phyloP scores from a whole-genome alignment of 1,140 invertebrate species.

The Tribolium castaneum region DNA sequence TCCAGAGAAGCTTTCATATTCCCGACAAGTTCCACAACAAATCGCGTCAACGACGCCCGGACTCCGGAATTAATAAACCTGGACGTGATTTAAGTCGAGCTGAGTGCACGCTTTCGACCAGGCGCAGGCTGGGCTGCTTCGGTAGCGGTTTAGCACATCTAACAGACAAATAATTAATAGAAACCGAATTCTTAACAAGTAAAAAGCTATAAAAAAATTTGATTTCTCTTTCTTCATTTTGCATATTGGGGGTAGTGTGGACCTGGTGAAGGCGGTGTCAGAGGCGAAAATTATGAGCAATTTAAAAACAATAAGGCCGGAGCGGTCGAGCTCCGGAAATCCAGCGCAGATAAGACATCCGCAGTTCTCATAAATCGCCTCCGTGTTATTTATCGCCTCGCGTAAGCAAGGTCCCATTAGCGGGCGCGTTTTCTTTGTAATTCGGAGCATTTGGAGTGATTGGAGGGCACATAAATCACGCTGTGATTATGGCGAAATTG shows the following conservation, averaged over 20 bases:
- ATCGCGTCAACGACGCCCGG: neutral
- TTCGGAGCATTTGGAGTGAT: neutral
- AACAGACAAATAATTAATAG: neutral
- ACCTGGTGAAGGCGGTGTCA: neutral
- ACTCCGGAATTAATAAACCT: neutral
- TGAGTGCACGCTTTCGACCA: neutral
- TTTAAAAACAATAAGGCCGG: conserved; percentile 20
- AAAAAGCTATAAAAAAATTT: no score
- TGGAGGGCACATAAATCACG: neutral
- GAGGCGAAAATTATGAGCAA: neutral
- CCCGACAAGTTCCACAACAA: neutral
- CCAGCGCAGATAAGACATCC: neutral
- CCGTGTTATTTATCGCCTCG: conserved; percentile 2
- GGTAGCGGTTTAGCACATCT: neutral
- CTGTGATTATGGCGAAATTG: conserved; percentile 6
- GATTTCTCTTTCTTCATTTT: neutral
- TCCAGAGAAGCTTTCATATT: neutral
- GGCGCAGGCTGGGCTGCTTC: neutral
- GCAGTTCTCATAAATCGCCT: conserved; percentile 3
- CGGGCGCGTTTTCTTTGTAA: conserved; percentile 13
- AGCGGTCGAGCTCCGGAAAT: neutral
- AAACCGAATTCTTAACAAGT: no score
- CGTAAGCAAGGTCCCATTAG: conserved; percentile 17
- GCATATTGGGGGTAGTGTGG: neutral
- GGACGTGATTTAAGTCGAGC: neutral